Evolutionary conservation across 2,113 vertebrate genomes (phyloP).

Genomic region (Urocolius indicus): DNA sequence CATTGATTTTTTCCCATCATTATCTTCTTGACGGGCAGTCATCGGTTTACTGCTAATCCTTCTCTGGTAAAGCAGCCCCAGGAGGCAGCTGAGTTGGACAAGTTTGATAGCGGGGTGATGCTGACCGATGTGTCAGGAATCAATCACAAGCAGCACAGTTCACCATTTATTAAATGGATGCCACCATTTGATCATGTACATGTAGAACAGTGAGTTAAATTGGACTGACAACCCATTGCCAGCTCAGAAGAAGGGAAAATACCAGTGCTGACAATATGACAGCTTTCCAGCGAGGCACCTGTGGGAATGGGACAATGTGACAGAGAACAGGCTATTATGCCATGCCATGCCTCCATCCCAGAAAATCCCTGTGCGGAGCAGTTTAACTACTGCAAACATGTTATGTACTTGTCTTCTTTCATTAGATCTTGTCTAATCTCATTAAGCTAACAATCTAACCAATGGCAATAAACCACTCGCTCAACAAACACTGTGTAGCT

Average conservation of each 20-base stretch:
- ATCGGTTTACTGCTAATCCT: neutral
- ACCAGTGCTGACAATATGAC: slow-evolving; percentile 33
- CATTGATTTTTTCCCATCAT: neutral
- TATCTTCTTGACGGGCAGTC: neutral
- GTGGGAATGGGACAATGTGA: neutral
- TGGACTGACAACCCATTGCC: neutral
- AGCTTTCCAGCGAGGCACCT: neutral
- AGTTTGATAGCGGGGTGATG: accelerated
- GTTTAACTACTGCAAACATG: neutral
- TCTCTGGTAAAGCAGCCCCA: neutral
- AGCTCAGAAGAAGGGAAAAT: slow-evolving; percentile 1
- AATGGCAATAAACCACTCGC: slow-evolving; percentile 5
- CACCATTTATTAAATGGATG: neutral
- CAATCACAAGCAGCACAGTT: neutral
- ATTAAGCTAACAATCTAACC: slow-evolving; percentile 49
- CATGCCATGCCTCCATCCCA: neutral
- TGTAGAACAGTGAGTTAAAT: neutral
- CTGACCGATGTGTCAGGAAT: neutral
- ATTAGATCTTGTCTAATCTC: slow-evolving; percentile 18
- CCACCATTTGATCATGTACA: neutral
- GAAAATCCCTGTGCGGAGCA: neutral
- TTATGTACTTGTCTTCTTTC: neutral
- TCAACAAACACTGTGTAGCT: slow-evolving; percentile 20
- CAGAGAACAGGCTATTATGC: neutral
- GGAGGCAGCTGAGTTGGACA: neutral